These are phyloP conservation scores for Arizona elegans DNA, from an alignment of 2,113 vertebrate species.

Conservation along the genomic window DNA sequence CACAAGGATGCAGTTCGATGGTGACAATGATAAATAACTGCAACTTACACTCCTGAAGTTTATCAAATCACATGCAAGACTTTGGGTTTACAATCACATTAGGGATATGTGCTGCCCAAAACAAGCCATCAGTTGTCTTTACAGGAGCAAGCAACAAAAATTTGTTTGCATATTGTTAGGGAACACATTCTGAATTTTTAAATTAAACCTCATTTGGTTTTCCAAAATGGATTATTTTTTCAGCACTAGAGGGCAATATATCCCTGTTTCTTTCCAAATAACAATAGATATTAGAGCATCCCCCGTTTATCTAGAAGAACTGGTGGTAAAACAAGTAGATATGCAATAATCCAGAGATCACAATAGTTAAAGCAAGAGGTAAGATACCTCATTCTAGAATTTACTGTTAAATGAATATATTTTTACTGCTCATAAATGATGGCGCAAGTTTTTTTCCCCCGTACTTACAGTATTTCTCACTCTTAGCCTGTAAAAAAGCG, in stretches of 20 bases:
- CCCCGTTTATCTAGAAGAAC: not conserved
- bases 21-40: conserved; percentile 1
- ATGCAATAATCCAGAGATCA: not conserved
- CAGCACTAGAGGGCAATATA: conserved; percentile 72
- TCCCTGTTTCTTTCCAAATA: conserved; percentile 52
- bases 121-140: not conserved
- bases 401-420: not conserved
- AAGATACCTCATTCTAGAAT: not conserved
- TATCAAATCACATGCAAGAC: not conserved
- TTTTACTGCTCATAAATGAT: conserved; percentile 12
- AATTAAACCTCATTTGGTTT: fast-evolving
- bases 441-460: not conserved
- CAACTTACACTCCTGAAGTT: not conserved
- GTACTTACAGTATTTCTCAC: not conserved
- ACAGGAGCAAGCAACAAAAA: not conserved
- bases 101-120: not conserved
- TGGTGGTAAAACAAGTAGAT: not conserved
- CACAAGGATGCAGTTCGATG: fast-evolving
- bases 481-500: not conserved
- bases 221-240: not conserved
- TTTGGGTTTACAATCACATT: not conserved
- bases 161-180: not conserved
- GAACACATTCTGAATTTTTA: not conserved
- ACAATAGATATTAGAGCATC: not conserved
- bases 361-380: not conserved